Conservation (phyloP, 1,140 invertebrate genomes). For the Brachionus asplanchnoidis region DNA sequence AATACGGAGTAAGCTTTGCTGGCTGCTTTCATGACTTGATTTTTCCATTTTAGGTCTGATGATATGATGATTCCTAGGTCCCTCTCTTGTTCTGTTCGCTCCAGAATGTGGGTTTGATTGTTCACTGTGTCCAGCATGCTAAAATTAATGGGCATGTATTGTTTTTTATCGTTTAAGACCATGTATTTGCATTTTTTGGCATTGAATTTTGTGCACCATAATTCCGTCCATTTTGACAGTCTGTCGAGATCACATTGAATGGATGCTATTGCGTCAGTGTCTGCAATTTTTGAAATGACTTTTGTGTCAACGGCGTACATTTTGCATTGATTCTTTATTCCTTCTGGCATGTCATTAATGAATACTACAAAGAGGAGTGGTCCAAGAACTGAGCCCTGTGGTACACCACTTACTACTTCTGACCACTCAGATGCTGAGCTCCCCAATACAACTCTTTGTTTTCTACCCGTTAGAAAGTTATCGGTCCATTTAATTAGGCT, state of each 20-base stretch:
- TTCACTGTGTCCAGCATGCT: neutral
- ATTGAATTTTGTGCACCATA: neutral
- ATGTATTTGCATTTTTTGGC: neutral
- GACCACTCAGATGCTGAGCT: neutral
- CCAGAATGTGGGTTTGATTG: neutral
- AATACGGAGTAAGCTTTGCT: too few species aligned
- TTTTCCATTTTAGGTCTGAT: conserved; percentile 11
- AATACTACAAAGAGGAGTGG: conserved; percentile 11
- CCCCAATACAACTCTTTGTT: neutral
- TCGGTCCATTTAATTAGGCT: neutral
- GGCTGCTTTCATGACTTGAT: neutral
- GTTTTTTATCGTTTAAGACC: neutral
- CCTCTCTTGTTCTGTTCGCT: neutral
- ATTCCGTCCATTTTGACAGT: neutral
- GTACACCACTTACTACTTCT: neutral
- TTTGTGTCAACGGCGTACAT: neutral
- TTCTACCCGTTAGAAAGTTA: neutral
- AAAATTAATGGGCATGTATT: neutral
- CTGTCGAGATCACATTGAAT: neutral
- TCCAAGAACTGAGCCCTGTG: conserved; percentile 18
- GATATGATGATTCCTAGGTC: neutral
- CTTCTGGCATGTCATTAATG: neutral
- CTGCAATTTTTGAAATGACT: too few species aligned
- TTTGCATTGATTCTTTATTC: neutral
- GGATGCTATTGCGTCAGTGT: neutral